Conservation (phyloP, 2,888 invertebrate species). For the Callinectes sapidus region DNA sequence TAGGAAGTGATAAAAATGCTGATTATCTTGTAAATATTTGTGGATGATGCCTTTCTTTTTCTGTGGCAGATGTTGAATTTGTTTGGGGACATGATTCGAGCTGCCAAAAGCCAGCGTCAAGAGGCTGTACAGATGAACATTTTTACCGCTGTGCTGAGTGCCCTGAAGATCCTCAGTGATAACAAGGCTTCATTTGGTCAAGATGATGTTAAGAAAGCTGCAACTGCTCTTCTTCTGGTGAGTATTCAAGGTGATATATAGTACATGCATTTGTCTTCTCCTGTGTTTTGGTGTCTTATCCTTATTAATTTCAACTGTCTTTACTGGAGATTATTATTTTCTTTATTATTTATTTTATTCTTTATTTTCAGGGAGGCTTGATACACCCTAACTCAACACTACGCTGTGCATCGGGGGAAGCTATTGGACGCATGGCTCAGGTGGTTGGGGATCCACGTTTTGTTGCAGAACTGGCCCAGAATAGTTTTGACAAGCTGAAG, state of each 20-base stretch:
- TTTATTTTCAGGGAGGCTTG: constrained; percentile 76
- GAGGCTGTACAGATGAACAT: constrained; percentile 98
- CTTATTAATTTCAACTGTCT: not conserved
- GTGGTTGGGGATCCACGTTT: constrained; percentile 90
- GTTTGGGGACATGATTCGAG: constrained; percentile 94
- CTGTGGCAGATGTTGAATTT: constrained; percentile 94
- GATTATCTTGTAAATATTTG: not conserved
- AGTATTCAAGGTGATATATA: not conserved
- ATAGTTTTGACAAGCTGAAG: constrained; percentile 90
- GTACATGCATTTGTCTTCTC: no score
- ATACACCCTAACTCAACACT: constrained; percentile 80
- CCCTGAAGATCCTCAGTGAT: constrained; percentile 91
- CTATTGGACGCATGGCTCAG: constrained; percentile 93
- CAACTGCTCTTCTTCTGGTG: constrained; percentile 73
- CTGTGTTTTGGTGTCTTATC: not conserved
- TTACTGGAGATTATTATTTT: no score
- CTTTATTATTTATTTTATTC: constrained; percentile 38
- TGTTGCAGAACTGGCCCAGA: constrained; percentile 91
- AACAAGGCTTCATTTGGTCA: constrained; percentile 87
- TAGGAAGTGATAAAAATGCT: not conserved
- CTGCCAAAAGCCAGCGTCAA: constrained; percentile 93
- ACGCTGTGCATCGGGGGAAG: constrained; percentile 95
- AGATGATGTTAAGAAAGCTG: constrained; percentile 89
- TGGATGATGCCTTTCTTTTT: not conserved
- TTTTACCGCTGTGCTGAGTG: constrained; percentile 92